Evolutionary conservation across 1,140 invertebrate genomes (phyloP), one percentile per base, ranked within the genome.

Genomic region (Formica exsecta): DNA sequence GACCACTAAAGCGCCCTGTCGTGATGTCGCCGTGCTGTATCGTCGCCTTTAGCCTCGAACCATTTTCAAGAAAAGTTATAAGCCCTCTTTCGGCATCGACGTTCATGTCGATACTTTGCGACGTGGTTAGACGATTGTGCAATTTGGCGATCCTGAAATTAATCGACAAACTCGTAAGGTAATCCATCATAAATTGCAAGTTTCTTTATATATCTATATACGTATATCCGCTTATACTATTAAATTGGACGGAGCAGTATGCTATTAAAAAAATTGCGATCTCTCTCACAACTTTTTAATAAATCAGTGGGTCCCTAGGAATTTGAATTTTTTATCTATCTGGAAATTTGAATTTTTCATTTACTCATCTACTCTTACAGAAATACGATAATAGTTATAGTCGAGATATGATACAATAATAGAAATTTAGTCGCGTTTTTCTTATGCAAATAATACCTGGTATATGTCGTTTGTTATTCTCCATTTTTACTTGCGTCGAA

Each of bases 51-150:
- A 32, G 25, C 25, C 32, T 41, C 25, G 66, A 44, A 83, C 22
- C 25, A 22, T 19, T 19, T 25, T 54, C 13, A 73, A 83, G 79
- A 61, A 74, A 57, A 83, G 54, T 83, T 83, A 32, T 32, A 74
- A 74, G 54, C n/a, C 25, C 8, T 13, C 79, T 51, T 19, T 51
- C 48, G 4, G 32, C 54, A 83, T 83, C 36, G 79, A 83, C 79
- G 16, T 73, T 83, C 61, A 83, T n/a, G 68, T 83, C 79, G 41
- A 83, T 83, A 83, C 19, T 81, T 19, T 11, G 32, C 8, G 13
- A 0, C 36, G 4, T 19, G 22, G 6, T 59, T 44, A n/a, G 8
- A 25, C 25, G 66, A 44, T 71, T 25, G 51, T 5, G 25, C n/a
- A 70, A 81, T 73, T 44, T 29, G 2, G 19, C 22, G 32, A 41